Conservation (phyloP, 2,797 vertebrate genomes). For the Hybognathus amarus region DNA sequence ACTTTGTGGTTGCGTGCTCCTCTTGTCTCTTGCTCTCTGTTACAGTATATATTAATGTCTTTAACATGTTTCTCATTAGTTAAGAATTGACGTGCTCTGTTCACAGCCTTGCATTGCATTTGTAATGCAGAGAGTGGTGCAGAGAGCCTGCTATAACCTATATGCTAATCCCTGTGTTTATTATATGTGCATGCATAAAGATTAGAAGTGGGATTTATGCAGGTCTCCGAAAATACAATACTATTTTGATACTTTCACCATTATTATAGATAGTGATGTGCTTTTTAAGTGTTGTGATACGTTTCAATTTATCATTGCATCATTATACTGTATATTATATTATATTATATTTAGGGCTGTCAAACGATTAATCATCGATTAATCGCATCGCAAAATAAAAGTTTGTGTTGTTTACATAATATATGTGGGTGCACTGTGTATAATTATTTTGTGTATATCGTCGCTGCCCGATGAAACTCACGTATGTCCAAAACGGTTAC, state of each 20-base stretch:
- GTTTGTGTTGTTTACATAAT: no score
- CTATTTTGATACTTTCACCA: neutral
- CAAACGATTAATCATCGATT: no score
- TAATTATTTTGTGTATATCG: no score
- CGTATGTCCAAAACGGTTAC: no score
- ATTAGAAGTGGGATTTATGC: slow-evolving; percentile 4
- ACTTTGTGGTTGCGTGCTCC: neutral
- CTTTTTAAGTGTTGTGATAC: neutral
- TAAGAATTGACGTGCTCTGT: neutral
- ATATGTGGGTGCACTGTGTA: no score
- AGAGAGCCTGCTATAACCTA: slow-evolving; percentile 76
- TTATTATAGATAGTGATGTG: neutral
- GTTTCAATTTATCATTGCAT: neutral
- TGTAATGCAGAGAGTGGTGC: slow-evolving; percentile 76
- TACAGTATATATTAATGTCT: slow-evolving; percentile 44
- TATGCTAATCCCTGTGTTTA: slow-evolving; percentile 65
- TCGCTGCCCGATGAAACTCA: no score
- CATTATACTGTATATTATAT: neutral
- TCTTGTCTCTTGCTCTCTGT: slow-evolving; percentile 18
- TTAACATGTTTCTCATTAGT: slow-evolving; percentile 40
- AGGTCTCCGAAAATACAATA: slow-evolving; percentile 15
- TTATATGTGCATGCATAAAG: slow-evolving; percentile 64
- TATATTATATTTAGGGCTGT: no score
- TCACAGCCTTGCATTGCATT: slow-evolving; percentile 67
- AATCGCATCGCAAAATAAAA: no score